Evolutionary conservation across 2,888 invertebrate genomes (phyloP), one percentile per base, ranked within the genome.

Genomic region (Noctuana brunneofusca): DNA sequence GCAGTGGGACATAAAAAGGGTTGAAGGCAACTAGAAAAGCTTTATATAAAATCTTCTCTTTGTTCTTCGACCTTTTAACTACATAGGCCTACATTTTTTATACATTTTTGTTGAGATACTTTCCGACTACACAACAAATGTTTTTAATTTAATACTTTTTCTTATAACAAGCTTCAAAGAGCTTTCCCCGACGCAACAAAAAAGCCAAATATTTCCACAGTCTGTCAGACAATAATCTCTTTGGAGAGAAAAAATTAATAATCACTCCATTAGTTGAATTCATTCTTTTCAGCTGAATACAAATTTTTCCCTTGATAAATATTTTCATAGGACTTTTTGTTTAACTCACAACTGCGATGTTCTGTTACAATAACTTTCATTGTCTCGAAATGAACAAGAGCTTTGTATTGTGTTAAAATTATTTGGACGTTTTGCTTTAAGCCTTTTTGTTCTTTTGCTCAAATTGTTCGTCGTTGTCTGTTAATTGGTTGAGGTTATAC

Each of bases 131-230:
- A 43, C 55, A 56, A 56, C 27, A 56, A 59, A 46, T 32, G 14
- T 48, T 60, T 60, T 60, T 60, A 60, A 60, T 60, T 60, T 56
- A 43, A 60, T 60, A 60, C 60, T 32, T 35, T 60, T 54, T 53
- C 54, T 46, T 24, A 11, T 46, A 54, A 60, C 53, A 60, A 35
- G 52, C 20, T 48, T 54, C 54, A 48, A 60, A 60, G 35, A 46
- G 60, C 48, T 48, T 35, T 54, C 35, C 18, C 20, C 38, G 52
- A 43, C 52, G 27, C 59, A 24, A 60, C 60, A 60, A 60, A 54
- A 46, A 48, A 54, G 60, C 48, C 60, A 48, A 60, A 54, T 55
- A 62, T 62, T 62, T 62, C 32, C 32, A 11, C 8, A 53, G 53
- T 60, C 59, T 38, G 35, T 38, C 60, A 30, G 53, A 48, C 54